Percentiles rank a stretch among this genome's conserved stretches.
Conservation (phyloP, 2,113 vertebrate genomes). For the Corvus hawaiiensis region DNA sequence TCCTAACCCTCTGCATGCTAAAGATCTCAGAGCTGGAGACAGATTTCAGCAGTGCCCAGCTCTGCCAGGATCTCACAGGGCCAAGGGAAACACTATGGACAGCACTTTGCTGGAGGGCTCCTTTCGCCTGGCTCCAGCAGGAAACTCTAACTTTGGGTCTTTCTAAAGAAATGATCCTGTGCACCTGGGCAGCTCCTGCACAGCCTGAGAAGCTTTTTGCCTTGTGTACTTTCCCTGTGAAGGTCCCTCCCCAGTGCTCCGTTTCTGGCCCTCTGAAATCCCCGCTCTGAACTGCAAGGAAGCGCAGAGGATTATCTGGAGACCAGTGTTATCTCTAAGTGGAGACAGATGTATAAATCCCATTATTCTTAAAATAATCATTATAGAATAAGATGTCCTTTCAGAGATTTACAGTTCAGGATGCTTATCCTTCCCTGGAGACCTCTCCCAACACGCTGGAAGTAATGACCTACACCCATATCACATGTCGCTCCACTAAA, state of each 20-base stretch:
- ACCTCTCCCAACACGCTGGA: background rate
- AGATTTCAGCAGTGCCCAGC: background rate
- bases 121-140: background rate
- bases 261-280: background rate
- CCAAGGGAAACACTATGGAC: background rate
- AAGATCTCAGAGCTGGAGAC: background rate
- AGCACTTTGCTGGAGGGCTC: background rate
- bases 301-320: background rate
- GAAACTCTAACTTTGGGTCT: background rate
- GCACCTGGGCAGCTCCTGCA: background rate
- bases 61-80: background rate
- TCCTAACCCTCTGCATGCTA: background rate
- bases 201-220: background rate
- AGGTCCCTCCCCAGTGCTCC: background rate
- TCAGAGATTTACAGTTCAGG: background rate
- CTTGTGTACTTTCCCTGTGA: background rate
- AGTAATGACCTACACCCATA: background rate
- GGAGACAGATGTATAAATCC: background rate
- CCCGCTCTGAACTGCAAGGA: background rate
- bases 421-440: background rate
- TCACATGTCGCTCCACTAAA: background rate
- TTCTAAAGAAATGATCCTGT: background rate
- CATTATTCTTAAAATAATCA: background rate
- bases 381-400: background rate
- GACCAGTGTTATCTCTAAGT: background rate